Conservation (phyloP, 2,888 invertebrate genomes). For the Agriotes lineatus region DNA sequence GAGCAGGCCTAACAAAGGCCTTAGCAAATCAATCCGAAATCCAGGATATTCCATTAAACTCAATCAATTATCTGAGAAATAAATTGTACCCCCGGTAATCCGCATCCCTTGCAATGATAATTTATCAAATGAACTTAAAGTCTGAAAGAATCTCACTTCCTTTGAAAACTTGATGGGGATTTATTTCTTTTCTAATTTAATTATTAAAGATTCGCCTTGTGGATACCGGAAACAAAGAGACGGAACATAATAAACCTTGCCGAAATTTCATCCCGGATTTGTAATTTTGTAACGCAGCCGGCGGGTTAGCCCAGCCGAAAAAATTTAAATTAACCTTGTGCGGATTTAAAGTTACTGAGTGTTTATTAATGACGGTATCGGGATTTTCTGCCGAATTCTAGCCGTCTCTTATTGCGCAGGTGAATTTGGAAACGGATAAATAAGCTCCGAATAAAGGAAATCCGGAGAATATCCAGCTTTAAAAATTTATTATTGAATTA, state of each 20-base stretch:
- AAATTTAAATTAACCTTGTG: too few relatives aligned
- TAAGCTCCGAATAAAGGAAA: too few relatives aligned
- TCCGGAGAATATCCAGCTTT: too few relatives aligned
- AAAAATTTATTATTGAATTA: too few relatives aligned
- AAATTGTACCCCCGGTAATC: slow-evolving; percentile 23
- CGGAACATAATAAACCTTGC: background rate
- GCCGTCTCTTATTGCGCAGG: too few relatives aligned
- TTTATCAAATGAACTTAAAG: slow-evolving; percentile 31
- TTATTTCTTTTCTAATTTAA: slow-evolving; percentile 26
- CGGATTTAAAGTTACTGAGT: too few relatives aligned
- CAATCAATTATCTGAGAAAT: slow-evolving; percentile 25
- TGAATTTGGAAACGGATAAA: too few relatives aligned
- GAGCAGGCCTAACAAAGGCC: background rate
- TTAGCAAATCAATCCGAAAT: background rate
- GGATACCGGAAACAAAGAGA: slow-evolving; percentile 10
- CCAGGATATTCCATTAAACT: slow-evolving; percentile 22
- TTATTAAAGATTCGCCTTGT: slow-evolving; percentile 13
- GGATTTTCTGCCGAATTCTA: too few relatives aligned
- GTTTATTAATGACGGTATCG: too few relatives aligned
- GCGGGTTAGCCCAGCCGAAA: too few relatives aligned
- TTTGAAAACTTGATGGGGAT: slow-evolving; percentile 26
- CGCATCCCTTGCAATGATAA: slow-evolving; percentile 24
- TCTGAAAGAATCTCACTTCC: slow-evolving; percentile 22
- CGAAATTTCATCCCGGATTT: too few relatives aligned
- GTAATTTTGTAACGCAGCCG: too few relatives aligned